Evolutionary conservation across 2,113 vertebrate species (phyloP).

Genomic region (Epinephelus lanceolatus): DNA sequence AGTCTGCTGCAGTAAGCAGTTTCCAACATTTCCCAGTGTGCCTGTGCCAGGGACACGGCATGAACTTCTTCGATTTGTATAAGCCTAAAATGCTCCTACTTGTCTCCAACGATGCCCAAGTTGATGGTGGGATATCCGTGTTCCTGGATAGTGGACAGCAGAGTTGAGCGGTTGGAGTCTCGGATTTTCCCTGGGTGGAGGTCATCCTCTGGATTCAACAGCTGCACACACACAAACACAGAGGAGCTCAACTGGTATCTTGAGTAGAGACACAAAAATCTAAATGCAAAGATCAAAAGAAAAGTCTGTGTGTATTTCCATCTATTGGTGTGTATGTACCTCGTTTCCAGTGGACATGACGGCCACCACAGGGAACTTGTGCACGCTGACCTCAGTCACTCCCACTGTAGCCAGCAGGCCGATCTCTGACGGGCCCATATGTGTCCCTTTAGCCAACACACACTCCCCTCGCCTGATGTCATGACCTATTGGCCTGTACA

Average conservation of each 20-base stretch:
- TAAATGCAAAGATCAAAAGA: background rate
- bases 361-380: slow-evolving; percentile 98
- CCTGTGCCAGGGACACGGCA: too few relatives aligned
- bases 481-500: slow-evolving; percentile 94
- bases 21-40: background rate
- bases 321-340: slow-evolving; percentile 74
- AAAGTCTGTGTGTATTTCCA: background rate
- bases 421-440: slow-evolving; percentile 98
- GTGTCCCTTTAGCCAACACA: slow-evolving; percentile 96
- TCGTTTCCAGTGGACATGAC: slow-evolving; percentile 99
- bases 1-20: background rate
- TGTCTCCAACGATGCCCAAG: slow-evolving; percentile 98
- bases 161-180: slow-evolving; percentile 98
- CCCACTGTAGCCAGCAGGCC: slow-evolving; percentile 98
- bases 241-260: background rate
- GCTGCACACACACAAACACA: slow-evolving; percentile 75
- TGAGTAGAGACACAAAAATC: background rate
- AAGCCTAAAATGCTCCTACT: slow-evolving; percentile 84
- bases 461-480: slow-evolving; percentile 99
- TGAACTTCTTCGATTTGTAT: background rate
- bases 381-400: slow-evolving; percentile 98
- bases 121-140: slow-evolving; percentile 99
- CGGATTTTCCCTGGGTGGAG: slow-evolving; percentile 98
- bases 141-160: slow-evolving; percentile 98
- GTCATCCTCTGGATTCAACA: slow-evolving; percentile 98